Evolutionary conservation across 2,797 vertebrate genomes (phyloP).

Genomic region (Phataginus tetradactyla): DNA sequence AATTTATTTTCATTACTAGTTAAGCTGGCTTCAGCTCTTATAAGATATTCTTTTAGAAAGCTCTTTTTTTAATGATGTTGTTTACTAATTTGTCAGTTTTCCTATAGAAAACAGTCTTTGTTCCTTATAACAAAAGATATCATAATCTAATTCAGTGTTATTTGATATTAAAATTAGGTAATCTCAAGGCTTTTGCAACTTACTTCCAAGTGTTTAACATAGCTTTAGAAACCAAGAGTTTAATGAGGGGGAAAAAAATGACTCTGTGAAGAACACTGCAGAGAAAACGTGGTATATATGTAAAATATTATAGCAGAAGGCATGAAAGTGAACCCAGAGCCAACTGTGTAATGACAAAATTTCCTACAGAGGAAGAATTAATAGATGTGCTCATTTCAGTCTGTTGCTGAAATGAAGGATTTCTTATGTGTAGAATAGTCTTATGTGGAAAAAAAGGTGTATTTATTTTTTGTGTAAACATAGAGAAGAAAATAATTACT

Average conservation of each 20-base stretch:
- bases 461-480: not conserved
- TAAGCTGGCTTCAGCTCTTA: not conserved
- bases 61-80: not conserved
- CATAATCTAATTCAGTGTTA: slow-evolving; percentile 17
- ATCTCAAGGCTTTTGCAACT: not conserved
- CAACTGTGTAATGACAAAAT: not conserved
- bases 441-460: not conserved
- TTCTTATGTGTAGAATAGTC: not conserved
- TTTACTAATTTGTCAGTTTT: slow-evolving; percentile 26
- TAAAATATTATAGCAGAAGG: not conserved
- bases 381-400: not conserved
- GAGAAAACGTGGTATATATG: not conserved
- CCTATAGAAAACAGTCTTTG: not conserved
- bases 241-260: not conserved
- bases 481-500: not conserved
- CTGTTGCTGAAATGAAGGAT: not conserved
- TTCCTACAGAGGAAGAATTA: not conserved
- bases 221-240: not conserved
- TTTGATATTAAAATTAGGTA: slow-evolving; percentile 27
- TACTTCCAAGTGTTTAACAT: not conserved
- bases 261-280: not conserved
- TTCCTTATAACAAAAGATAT: not conserved
- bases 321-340: not conserved
- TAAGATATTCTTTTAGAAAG: slow-evolving; percentile 20
- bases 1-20: not conserved